Percentiles rank a stretch among this genome's conserved stretches.
Evolutionary conservation across 2,113 vertebrate genomes (phyloP).

Genomic region (Ictalurus punctatus): DNA sequence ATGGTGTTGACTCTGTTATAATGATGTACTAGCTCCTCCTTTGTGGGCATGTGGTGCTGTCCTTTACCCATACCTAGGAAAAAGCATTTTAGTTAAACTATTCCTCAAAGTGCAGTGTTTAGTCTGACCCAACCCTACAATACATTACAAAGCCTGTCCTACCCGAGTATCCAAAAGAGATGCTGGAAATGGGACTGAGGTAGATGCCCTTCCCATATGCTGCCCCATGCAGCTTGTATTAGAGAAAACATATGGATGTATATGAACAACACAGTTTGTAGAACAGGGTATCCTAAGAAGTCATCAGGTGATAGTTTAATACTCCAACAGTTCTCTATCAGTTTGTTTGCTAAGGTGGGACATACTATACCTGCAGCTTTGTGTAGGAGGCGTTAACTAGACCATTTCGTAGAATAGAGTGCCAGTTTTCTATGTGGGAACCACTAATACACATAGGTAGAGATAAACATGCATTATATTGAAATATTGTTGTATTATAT

Average conservation of each 20-base stretch:
- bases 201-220: constrained; percentile 99
- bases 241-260: constrained; percentile 67
- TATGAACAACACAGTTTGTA: constrained; percentile 12
- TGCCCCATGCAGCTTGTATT: constrained; percentile 92
- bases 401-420: constrained; percentile 98
- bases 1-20: constrained; percentile 88
- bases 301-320: neutral
- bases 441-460: constrained; percentile 73
- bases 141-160: constrained; percentile 58
- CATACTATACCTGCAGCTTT: constrained; percentile 75
- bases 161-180: constrained; percentile 99
- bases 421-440: constrained; percentile 99
- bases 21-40: constrained; percentile 88
- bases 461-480: neutral
- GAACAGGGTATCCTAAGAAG: constrained; percentile 17
- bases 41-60: constrained; percentile 89
- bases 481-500: neutral
- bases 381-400: constrained; percentile 99
- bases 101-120: neutral
- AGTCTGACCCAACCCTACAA: neutral
- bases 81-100: neutral
- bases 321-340: constrained; percentile 51
- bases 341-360: constrained; percentile 74
- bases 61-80: constrained; percentile 93
- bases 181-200: constrained; percentile 96